Conservation (phyloP, 2,113 vertebrate species). For the Spermophilus dauricus region DNA sequence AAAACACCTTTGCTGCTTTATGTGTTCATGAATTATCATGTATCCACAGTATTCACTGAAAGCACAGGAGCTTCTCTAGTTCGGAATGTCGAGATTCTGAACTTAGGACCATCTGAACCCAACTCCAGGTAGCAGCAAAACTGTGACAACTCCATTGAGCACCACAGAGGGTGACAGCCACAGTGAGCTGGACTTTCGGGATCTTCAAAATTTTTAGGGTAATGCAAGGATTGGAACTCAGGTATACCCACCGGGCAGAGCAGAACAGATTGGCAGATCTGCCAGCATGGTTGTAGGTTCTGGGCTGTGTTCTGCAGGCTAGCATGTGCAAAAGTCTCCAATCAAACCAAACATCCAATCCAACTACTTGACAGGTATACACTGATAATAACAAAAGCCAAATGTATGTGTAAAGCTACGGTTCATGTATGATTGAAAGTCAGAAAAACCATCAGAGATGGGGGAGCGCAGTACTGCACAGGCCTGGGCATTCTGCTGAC, state of each 20-base stretch:
- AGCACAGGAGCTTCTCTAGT: neutral
- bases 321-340: neutral
- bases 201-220: neutral
- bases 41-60: neutral
- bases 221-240: neutral
- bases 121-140: fast-evolving
- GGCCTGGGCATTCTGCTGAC: neutral
- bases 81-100: neutral
- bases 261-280: fast-evolving
- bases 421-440: neutral
- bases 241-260: too few species aligned
- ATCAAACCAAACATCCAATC: neutral
- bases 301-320: fast-evolving
- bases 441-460: neutral
- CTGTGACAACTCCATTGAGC: fast-evolving
- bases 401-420: fast-evolving
- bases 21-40: neutral
- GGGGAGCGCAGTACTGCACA: neutral
- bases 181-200: neutral
- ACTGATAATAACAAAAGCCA: neutral
- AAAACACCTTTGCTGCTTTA: neutral
- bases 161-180: neutral
- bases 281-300: fast-evolving
- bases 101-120: neutral
- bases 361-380: neutral